Evolutionary conservation across 2,797 vertebrate genomes (phyloP).

Genomic region (Hippopotamyrus pictus): DNA sequence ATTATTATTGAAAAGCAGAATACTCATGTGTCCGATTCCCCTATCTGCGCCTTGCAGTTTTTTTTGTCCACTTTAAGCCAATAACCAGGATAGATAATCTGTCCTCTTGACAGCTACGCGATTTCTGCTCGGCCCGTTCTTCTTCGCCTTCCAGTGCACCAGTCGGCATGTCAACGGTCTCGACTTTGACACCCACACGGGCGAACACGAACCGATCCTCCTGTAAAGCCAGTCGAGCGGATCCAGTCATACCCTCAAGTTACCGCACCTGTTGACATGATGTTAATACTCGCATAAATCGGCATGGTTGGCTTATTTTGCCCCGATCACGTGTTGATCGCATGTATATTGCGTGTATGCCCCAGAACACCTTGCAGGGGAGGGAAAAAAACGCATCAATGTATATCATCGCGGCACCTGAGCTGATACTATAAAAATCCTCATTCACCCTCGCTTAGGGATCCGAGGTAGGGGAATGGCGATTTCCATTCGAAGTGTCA

Average conservation of each 20-base stretch:
- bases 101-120: background rate
- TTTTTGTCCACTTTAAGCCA: background rate
- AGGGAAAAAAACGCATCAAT: background rate
- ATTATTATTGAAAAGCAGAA: background rate
- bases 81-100: background rate
- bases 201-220: background rate
- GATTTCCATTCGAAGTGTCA: background rate
- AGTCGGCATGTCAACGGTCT: background rate
- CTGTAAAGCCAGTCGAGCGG: background rate
- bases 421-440: background rate
- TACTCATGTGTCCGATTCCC: background rate
- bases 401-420: background rate
- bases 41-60: background rate
- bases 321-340: background rate
- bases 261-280: slow-evolving; percentile 5
- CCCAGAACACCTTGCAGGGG: background rate
- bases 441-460: background rate
- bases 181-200: slow-evolving; percentile 7
- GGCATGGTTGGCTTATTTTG: background rate
- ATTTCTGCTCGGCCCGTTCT: background rate
- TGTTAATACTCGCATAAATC: background rate
- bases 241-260: background rate
- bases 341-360: background rate
- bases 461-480: background rate
- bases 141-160: background rate